These are phyloP conservation scores for Dasypogon diadema DNA, from an alignment of 2,888 invertebrate genomes.

Conservation along the genomic window DNA sequence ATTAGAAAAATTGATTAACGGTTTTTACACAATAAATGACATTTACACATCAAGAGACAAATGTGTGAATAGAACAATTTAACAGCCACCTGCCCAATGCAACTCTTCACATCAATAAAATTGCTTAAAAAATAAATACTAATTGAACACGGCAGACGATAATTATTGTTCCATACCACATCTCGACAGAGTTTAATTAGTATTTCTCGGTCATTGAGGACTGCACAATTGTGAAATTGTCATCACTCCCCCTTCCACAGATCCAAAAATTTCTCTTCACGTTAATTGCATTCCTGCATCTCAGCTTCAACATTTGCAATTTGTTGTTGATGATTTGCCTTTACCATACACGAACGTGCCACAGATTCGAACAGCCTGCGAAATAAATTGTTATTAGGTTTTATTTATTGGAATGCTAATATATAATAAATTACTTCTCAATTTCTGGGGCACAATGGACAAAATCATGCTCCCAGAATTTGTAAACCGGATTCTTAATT, in stretches of 20 bases:
- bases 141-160: not conserved
- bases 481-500: slow-evolving; percentile 97
- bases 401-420: too few species aligned
- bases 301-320: slow-evolving; percentile 66
- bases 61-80: not conserved
- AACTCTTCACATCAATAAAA: not conserved
- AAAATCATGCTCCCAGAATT: slow-evolving; percentile 99
- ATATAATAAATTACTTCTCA: slow-evolving; percentile 86
- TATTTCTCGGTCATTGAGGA: not conserved
- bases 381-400: not conserved
- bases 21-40: not conserved
- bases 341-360: slow-evolving; percentile 94
- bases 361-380: slow-evolving; percentile 96
- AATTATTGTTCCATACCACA: not conserved
- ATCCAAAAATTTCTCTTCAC: slow-evolving; percentile 8
- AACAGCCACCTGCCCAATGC: not conserved
- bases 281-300: slow-evolving; percentile 66
- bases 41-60: not conserved
- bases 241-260: not conserved
- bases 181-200: not conserved
- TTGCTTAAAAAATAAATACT: not conserved
- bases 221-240: not conserved
- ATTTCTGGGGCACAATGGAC: slow-evolving; percentile 99
- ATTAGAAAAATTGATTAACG: not conserved
- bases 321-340: slow-evolving; percentile 73